phyloP scores from a whole-genome alignment of 2,797 vertebrate genomes.

The Hoplostethus atlanticus region DNA sequence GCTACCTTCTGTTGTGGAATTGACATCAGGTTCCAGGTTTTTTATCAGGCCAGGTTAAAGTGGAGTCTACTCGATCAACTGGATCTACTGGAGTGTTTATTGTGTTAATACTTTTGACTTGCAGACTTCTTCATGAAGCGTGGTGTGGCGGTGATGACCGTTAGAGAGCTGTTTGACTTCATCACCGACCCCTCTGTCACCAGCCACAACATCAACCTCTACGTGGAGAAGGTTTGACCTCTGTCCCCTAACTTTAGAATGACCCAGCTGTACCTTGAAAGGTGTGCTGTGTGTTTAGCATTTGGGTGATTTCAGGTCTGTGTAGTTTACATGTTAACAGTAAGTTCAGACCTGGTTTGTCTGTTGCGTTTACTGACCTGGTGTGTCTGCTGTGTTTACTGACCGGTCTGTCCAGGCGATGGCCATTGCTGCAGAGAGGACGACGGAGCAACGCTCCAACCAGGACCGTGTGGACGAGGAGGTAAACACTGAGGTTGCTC shows the following conservation, averaged over 20 bases:
- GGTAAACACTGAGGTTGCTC: constrained; percentile 74
- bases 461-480: constrained; percentile 96
- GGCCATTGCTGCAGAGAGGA: constrained; percentile 90
- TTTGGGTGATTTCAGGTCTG: no score
- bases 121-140: constrained; percentile 92
- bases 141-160: constrained; percentile 92
- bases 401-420: constrained; percentile 85
- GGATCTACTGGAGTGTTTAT: neutral
- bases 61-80: no score
- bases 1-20: no score
- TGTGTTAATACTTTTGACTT: neutral
- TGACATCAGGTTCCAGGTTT: no score
- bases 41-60: no score
- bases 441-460: constrained; percentile 90
- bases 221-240: constrained; percentile 88
- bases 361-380: no score
- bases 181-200: constrained; percentile 94
- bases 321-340: no score
- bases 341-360: no score
- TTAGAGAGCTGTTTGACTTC: constrained; percentile 96
- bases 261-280: no score
- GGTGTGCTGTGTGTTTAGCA: no score
- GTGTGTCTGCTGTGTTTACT: no score
- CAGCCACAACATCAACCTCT: constrained; percentile 89
- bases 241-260: no score